Conservation (phyloP, 2,888 invertebrate species). For the Phengaris arion region DNA sequence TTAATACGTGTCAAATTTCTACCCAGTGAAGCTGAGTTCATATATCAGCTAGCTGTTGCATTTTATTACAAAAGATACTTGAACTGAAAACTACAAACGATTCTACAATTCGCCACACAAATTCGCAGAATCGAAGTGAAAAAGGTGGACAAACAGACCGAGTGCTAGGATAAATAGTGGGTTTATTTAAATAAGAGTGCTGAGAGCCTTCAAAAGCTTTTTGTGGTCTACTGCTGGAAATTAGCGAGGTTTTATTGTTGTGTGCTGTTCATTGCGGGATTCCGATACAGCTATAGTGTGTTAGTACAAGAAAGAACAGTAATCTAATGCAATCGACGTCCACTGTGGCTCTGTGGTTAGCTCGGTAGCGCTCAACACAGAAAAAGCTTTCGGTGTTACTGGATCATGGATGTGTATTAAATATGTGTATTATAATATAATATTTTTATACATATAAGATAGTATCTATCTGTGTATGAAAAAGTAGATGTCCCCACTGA, state of each 20-base stretch:
- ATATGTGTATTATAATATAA: no score
- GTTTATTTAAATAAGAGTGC: background rate
- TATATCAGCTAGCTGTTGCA: no score
- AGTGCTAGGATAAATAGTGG: background rate
- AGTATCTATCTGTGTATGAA: no score
- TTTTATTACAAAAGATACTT: background rate
- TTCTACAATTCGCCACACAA: background rate
- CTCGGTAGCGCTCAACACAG: no score
- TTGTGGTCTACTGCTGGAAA: background rate
- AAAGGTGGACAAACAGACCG: background rate
- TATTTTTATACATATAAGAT: no score
- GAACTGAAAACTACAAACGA: background rate
- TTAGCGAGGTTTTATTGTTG: slow-evolving; percentile 12
- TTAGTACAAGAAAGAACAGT: background rate
- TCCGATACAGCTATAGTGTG: background rate
- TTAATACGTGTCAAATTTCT: no score
- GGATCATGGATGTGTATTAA: no score
- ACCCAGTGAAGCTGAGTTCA: no score
- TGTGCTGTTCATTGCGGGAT: background rate
- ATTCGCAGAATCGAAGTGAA: background rate
- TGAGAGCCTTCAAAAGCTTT: slow-evolving; percentile 4
- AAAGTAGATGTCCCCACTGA: no score
- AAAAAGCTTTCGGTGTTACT: no score
- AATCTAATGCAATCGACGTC: no score
- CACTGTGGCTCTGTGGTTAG: no score